These are phyloP conservation scores for Mormyrus proboscirostris DNA, from an alignment of 2,797 vertebrate genomes.

Conservation along the genomic window DNA sequence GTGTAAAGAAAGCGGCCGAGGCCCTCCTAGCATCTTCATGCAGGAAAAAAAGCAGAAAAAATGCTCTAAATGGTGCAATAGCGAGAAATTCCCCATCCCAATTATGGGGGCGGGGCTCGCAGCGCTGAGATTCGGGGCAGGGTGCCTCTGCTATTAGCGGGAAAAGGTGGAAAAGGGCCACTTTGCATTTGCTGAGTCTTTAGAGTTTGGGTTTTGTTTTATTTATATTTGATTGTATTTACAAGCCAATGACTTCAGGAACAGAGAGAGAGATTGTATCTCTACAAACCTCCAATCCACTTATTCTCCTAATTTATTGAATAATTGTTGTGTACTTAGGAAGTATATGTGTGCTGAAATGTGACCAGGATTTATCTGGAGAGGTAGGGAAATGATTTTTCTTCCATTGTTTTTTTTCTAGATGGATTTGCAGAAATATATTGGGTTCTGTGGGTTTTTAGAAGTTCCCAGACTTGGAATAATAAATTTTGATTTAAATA, in stretches of 20 bases:
- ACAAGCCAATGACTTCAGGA: neutral
- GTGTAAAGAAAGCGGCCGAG: neutral
- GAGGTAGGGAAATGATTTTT: neutral
- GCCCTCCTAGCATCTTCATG: neutral
- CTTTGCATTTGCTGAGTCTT: neutral
- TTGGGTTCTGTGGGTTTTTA: neutral
- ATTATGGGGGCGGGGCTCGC: neutral
- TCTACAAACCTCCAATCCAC: neutral
- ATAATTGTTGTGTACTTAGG: neutral
- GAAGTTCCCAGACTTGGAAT: neutral
- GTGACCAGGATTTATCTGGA: neutral
- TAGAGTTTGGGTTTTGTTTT: neutral
- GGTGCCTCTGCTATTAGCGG: neutral
- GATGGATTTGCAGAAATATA: neutral
- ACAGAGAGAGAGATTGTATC: neutral
- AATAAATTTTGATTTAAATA: neutral
- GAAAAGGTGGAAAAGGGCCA: neutral
- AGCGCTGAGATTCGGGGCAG: neutral
- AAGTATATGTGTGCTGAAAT: neutral
- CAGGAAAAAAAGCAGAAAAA: neutral
- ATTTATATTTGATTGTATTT: neutral
- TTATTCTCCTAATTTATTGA: neutral
- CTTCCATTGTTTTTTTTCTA: neutral
- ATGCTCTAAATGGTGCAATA: conserved; percentile 13
- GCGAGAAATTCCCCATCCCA: neutral